Evolutionary conservation across 2,888 invertebrate genomes (phyloP).

Genomic region (Dasysyrphus albostriatus): DNA sequence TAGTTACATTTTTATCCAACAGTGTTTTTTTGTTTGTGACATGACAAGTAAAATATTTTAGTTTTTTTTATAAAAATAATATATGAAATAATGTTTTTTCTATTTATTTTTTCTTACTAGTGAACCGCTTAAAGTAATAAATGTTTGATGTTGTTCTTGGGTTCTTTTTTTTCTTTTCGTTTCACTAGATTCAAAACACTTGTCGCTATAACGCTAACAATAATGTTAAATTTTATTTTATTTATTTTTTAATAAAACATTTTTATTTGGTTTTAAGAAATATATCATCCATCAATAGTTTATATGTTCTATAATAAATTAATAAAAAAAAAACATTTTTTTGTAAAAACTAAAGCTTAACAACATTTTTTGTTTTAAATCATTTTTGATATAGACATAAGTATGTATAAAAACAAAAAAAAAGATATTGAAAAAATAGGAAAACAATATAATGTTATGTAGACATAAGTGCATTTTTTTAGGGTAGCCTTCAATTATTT

Average conservation of each 20-base stretch:
- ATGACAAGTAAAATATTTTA: slow-evolving; percentile 37
- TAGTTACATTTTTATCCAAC: slow-evolving; percentile 12
- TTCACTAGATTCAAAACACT: slow-evolving; percentile 35
- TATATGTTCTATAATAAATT: slow-evolving; percentile 55
- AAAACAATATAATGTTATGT: slow-evolving; percentile 10
- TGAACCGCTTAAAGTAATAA: slow-evolving; percentile 18
- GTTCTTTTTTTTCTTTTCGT: slow-evolving; percentile 34
- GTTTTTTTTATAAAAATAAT: slow-evolving; percentile 30
- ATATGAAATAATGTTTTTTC: slow-evolving; percentile 19
- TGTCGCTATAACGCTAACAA: background rate
- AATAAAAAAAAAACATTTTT: slow-evolving; percentile 46
- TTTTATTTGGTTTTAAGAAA: slow-evolving; percentile 41
- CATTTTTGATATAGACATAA: slow-evolving; percentile 27
- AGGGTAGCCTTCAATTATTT: slow-evolving; percentile 6
- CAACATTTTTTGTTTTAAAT: slow-evolving; percentile 50
- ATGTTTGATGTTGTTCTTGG: slow-evolving; percentile 9
- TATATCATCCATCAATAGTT: slow-evolving; percentile 14
- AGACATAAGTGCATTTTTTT: slow-evolving; percentile 26
- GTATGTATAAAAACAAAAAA: slow-evolving; percentile 26
- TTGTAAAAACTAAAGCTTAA: slow-evolving; percentile 55
- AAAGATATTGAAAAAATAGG: slow-evolving; percentile 12
- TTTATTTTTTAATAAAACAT: slow-evolving; percentile 26
- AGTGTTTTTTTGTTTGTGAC: slow-evolving; percentile 49
- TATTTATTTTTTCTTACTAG: slow-evolving; percentile 14
- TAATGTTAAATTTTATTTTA: slow-evolving; percentile 1